These are phyloP conservation scores for Jacana jacana DNA, from an alignment of 2,113 vertebrate genomes.

Conservation along the genomic window DNA sequence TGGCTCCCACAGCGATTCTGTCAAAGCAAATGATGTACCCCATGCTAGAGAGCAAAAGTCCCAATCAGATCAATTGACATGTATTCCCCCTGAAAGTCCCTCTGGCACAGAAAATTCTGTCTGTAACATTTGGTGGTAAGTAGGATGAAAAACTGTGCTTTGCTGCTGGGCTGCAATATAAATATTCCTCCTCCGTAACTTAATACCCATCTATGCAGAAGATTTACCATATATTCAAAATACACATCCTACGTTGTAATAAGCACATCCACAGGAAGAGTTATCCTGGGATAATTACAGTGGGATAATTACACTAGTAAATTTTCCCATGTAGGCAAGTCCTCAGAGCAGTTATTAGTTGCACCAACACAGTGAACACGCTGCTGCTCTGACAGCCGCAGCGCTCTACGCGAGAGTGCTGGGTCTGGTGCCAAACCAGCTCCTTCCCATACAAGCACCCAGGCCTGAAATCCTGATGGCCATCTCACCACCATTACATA, in stretches of 20 bases:
- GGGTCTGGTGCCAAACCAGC: not conserved
- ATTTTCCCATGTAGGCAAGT: conserved; percentile 24
- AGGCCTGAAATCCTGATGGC: not conserved
- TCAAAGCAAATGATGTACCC: not conserved
- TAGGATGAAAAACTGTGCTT: not conserved
- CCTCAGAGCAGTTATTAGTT: not conserved
- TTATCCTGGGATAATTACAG: conserved; percentile 27
- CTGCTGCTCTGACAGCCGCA: not conserved
- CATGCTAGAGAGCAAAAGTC: not conserved
- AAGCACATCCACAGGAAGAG: not conserved
- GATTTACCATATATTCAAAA: not conserved
- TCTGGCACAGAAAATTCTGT: not conserved
- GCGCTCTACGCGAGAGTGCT: not conserved
- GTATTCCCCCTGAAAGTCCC: not conserved
- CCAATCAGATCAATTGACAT: not conserved
- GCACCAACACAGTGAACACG: not conserved
- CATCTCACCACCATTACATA: not conserved
- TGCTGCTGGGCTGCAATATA: conserved; percentile 10
- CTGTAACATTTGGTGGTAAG: not conserved
- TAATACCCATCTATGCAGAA: conserved; percentile 1
- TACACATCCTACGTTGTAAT: not conserved
- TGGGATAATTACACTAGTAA: not conserved
- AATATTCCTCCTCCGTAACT: not conserved
- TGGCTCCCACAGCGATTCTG: not conserved
- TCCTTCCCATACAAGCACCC: not conserved